phyloP scores from a whole-genome alignment of 2,113 vertebrate species.

The Engystomops pustulosus region DNA sequence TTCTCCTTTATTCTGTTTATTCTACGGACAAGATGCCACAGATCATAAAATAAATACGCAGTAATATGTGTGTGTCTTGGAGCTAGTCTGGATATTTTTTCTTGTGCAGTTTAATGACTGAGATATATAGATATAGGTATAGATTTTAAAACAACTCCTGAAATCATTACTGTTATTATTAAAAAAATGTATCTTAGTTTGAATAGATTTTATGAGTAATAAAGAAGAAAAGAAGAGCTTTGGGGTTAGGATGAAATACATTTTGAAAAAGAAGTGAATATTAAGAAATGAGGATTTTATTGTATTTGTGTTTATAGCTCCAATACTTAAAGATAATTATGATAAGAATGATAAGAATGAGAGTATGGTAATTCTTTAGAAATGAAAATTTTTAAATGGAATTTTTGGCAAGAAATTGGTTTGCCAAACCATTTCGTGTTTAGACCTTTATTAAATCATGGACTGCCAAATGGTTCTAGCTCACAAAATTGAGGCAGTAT shows the following conservation, averaged over 20 bases:
- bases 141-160: slow-evolving; percentile 1
- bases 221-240: slow-evolving; percentile 17
- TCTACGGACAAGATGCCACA: slow-evolving; percentile 56
- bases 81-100: slow-evolving; percentile 26
- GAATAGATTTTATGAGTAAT: neutral
- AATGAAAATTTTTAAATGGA: too few species aligned
- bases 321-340: neutral
- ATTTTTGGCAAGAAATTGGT: neutral
- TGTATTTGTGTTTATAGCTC: slow-evolving; percentile 7
- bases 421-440: neutral
- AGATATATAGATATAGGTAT: slow-evolving; percentile 28
- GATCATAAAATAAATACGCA: slow-evolving; percentile 60
- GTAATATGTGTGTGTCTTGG: slow-evolving; percentile 44
- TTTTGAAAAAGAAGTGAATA: neutral
- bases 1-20: slow-evolving; percentile 61
- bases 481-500: neutral
- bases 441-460: neutral
- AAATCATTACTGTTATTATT: slow-evolving; percentile 37
- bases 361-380: neutral
- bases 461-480: neutral
- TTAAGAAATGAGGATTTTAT: neutral
- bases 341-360: neutral
- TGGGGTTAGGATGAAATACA: neutral
- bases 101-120: slow-evolving; percentile 51
- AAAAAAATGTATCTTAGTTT: slow-evolving; percentile 3